Conservation (phyloP, 2,797 vertebrate genomes). For the Hydrophis major region DNA sequence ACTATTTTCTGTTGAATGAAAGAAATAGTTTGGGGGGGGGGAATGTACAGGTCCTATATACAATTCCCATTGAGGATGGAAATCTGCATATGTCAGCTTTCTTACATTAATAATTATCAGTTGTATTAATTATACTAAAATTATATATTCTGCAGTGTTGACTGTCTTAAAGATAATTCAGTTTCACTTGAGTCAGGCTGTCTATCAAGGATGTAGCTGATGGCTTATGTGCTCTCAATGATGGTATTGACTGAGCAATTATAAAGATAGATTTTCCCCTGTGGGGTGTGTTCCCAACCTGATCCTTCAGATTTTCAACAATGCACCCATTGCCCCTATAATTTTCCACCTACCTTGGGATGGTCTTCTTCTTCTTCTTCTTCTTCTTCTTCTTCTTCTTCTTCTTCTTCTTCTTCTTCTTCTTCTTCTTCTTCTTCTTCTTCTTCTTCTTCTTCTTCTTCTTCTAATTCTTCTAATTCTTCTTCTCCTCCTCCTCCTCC, state of each 20-base stretch:
- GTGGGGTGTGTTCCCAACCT: neutral
- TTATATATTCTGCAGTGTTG: neutral
- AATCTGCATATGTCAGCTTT: neutral
- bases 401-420: no score
- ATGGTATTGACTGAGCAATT: neutral
- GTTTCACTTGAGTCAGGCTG: neutral
- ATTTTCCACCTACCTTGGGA: neutral
- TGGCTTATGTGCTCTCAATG: neutral
- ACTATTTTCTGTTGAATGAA: neutral
- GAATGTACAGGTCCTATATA: neutral
- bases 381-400: no score
- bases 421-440: neutral
- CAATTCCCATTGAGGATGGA: neutral
- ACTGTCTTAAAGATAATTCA: neutral
- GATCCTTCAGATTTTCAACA: neutral
- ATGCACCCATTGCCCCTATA: neutral
- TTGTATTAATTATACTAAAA: neutral
- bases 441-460: no score
- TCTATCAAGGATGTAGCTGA: neutral
- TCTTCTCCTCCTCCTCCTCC: no score
- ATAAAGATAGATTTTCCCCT: neutral
- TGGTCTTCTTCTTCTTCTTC: neutral
- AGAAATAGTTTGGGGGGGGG: neutral
- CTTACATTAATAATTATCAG: neutral
- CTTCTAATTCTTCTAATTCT: no score